Evolutionary conservation across 2,888 invertebrate species (phyloP).

Genomic region (Heliconius aoede): DNA sequence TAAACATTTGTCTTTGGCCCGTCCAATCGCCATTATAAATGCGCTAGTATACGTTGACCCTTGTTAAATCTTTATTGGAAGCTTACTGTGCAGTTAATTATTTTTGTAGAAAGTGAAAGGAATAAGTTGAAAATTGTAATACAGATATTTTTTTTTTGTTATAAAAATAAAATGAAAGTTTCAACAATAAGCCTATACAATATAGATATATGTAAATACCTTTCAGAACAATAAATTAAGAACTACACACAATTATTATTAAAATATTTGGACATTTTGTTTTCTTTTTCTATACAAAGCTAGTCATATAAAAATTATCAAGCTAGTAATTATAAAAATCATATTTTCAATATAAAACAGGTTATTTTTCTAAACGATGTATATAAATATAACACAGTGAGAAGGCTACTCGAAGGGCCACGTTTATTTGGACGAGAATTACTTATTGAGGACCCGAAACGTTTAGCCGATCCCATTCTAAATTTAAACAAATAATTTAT

Average conservation of each 20-base stretch:
- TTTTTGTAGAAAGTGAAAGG: neutral
- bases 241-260: too few relatives aligned
- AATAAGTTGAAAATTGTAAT: neutral
- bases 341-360: neutral
- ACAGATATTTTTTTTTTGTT: too few relatives aligned
- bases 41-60: conserved; percentile 61
- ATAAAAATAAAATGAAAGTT: too few relatives aligned
- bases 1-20: conserved; percentile 82
- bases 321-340: neutral
- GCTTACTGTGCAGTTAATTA: conserved; percentile 26
- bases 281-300: too few relatives aligned
- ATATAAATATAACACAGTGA: neutral
- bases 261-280: too few relatives aligned
- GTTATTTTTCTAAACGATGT: neutral
- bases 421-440: conserved; percentile 61
- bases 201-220: too few relatives aligned
- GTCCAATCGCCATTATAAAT: conserved; percentile 61
- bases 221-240: too few relatives aligned
- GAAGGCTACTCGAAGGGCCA: conserved; percentile 51
- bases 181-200: too few relatives aligned
- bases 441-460: conserved; percentile 82
- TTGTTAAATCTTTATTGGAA: conserved; percentile 31
- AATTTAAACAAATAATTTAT: conserved; percentile 83
- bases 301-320: too few relatives aligned
- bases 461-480: conserved; percentile 81